Conservation (phyloP, 64 coral and sea anemone species). For the Dendronephthya gigantea region DNA sequence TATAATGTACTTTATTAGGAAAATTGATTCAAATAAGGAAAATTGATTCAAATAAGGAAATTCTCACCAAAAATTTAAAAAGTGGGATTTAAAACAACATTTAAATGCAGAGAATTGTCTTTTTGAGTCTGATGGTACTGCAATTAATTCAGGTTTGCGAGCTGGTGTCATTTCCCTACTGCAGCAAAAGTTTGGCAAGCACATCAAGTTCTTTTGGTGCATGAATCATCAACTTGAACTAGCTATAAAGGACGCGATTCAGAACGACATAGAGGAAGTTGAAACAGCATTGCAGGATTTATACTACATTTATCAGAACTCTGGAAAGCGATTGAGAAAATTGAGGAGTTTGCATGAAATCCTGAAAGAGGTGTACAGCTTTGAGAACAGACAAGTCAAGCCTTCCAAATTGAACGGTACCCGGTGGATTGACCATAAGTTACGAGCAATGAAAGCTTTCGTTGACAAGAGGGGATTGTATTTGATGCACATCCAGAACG, state of each 20-base stretch:
- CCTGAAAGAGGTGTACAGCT: constrained; percentile 43
- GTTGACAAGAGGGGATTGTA: constrained; percentile 39
- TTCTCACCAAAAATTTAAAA: no score
- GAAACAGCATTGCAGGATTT: constrained; percentile 36
- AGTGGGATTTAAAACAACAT: no score
- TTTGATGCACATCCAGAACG: constrained; percentile 53
- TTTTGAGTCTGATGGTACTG: constrained; percentile 51
- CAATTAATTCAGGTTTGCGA: constrained; percentile 37
- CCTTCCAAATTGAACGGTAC: constrained; percentile 46
- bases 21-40: no score
- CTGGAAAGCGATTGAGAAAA: constrained; percentile 36
- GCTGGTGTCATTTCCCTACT: constrained; percentile 39
- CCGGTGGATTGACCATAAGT: constrained; percentile 57
- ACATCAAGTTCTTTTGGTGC: constrained; percentile 52
- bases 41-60: no score
- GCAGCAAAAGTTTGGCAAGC: constrained; percentile 34
- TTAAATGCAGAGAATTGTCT: constrained; percentile 45
- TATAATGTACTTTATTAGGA: no score
- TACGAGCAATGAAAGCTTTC: constrained; percentile 49
- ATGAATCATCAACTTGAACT: constrained; percentile 40
- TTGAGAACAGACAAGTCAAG: constrained; percentile 53
- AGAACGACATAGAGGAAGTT: constrained; percentile 43
- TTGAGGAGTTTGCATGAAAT: constrained; percentile 43
- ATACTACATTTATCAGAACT: constrained; percentile 53
- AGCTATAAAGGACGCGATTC: constrained; percentile 43